phyloP scores from a whole-genome alignment of 1,140 invertebrate genomes.

The Microplitis mediator region DNA sequence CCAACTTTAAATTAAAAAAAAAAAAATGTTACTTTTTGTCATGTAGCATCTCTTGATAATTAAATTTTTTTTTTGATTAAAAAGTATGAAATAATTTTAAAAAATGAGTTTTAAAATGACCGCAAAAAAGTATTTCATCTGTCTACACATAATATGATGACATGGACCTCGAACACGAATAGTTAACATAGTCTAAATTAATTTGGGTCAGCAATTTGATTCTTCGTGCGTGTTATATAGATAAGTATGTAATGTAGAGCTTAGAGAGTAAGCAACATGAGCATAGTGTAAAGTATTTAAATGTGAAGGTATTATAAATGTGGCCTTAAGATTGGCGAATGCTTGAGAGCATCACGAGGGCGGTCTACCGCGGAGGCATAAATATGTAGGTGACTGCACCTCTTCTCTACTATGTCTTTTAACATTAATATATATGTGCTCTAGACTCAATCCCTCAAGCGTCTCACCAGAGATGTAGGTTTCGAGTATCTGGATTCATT shows the following conservation, averaged over 20 bases:
- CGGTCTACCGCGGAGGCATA: constrained; percentile 30
- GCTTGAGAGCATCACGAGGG: constrained; percentile 1
- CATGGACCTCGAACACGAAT: constrained; percentile 34
- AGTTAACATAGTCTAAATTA: constrained; percentile 38
- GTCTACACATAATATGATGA: constrained; percentile 19
- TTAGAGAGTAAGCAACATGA: not conserved
- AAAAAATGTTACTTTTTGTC: no score
- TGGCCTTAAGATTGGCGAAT: not conserved
- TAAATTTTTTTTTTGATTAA: no score
- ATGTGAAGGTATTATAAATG: not conserved
- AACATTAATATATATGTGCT: not conserved
- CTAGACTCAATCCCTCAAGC: constrained; percentile 5
- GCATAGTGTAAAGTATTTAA: not conserved
- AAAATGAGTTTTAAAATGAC: not conserved
- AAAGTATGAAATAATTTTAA: no score
- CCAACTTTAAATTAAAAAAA: no score
- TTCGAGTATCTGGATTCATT: constrained; percentile 35
- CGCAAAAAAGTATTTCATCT: not conserved
- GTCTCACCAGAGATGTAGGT: constrained; percentile 28
- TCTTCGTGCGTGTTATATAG: constrained; percentile 24
- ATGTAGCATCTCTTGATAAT: no score
- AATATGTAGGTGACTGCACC: constrained; percentile 34
- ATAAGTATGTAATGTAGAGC: not conserved
- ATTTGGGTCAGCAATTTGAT: constrained; percentile 40
- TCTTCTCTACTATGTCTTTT: not conserved